Evolutionary conservation across 2,797 vertebrate species (phyloP).

Genomic region (Chaetophractus vellerosus): DNA sequence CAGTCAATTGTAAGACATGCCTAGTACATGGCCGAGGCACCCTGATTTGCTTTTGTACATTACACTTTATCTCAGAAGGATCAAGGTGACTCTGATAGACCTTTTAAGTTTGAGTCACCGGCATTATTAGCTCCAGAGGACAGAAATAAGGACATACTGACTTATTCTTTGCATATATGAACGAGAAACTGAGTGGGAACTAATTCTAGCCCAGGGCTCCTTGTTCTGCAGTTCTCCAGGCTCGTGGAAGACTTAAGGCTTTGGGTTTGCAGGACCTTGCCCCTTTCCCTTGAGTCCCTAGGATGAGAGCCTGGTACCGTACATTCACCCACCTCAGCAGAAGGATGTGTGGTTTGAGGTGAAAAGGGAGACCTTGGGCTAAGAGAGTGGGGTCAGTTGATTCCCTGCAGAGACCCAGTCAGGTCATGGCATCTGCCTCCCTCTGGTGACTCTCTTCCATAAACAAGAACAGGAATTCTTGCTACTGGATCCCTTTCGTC

Average conservation of each 20-base stretch:
- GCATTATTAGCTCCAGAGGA: not conserved
- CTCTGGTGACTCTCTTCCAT: constrained; percentile 61
- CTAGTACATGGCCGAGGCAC: not conserved
- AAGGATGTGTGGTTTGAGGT: not conserved
- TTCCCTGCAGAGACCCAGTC: constrained; percentile 40
- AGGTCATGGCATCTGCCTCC: constrained; percentile 27
- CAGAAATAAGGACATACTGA: not conserved
- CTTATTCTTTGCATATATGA: not conserved
- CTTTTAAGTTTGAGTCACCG: not conserved
- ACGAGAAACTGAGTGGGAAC: not conserved
- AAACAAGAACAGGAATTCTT: constrained; percentile 78
- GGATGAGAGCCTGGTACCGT: not conserved
- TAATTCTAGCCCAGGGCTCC: not conserved
- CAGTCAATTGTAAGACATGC: not conserved
- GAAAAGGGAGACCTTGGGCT: not conserved
- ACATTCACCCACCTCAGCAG: not conserved
- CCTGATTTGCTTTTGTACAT: not conserved
- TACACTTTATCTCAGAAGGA: not conserved
- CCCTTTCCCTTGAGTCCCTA: not conserved
- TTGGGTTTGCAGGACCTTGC: not conserved
- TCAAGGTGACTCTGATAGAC: not conserved
- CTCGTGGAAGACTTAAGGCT: not conserved
- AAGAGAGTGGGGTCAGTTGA: not conserved
- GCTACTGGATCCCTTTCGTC: constrained; percentile 69
- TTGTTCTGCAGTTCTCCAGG: not conserved